Conservation (phyloP, 2,113 vertebrate genomes). For the Sterrhoptilus dennistouni region DNA sequence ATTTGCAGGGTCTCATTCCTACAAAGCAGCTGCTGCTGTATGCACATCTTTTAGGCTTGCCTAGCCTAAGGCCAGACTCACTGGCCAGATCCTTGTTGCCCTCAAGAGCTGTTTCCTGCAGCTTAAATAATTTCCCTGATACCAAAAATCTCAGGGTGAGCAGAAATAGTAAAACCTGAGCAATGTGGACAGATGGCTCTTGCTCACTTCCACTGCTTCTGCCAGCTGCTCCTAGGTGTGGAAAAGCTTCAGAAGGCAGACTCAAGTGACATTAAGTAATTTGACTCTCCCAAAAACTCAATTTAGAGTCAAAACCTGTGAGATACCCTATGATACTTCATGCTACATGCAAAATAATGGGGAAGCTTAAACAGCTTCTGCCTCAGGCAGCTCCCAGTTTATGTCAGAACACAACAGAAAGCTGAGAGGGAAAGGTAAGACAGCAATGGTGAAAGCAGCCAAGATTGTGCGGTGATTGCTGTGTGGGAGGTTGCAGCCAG, state of each 20-base stretch:
- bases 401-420: constrained; percentile 2
- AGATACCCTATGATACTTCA: not conserved
- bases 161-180: not conserved
- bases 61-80: not conserved
- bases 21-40: not conserved
- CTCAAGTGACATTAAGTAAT: not conserved
- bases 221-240: not conserved
- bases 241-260: not conserved
- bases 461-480: not conserved
- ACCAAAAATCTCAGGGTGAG: not conserved
- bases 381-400: not conserved
- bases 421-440: not conserved
- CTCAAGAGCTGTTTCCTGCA: not conserved
- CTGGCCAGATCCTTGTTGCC: not conserved
- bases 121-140: not conserved
- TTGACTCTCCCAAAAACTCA: not conserved
- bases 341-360: not conserved
- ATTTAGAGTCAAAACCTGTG: not conserved
- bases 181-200: not conserved
- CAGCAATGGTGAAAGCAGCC: not conserved
- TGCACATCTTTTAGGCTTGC: not conserved
- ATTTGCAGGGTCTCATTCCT: not conserved
- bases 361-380: not conserved
- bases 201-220: not conserved
- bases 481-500: not conserved